Conservation (phyloP, 2,888 invertebrate genomes). For the Cerceris ruficornis region DNA sequence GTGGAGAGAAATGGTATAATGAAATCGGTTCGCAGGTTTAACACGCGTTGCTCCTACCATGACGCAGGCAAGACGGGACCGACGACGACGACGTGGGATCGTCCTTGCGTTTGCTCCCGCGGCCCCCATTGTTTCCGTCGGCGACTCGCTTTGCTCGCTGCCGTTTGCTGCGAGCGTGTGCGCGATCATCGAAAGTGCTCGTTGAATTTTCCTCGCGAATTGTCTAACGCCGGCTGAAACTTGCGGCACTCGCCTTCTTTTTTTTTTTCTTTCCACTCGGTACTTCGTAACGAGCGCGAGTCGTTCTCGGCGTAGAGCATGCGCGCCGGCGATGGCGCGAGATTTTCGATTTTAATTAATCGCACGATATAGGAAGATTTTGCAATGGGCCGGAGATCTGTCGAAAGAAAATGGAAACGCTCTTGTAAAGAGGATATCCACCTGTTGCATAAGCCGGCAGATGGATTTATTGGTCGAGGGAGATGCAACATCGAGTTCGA, state of each 20-base stretch:
- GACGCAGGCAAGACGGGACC: constrained; percentile 52
- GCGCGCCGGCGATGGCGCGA: background rate
- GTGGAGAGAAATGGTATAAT: constrained; percentile 56
- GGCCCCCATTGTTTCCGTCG: constrained; percentile 77
- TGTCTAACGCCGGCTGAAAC: constrained; percentile 22
- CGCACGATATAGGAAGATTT: constrained; percentile 28
- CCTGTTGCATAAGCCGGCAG: constrained; percentile 57
- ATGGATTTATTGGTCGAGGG: constrained; percentile 52
- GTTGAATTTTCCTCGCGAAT: constrained; percentile 66
- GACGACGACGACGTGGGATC: constrained; percentile 79
- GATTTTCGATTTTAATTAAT: constrained; percentile 41
- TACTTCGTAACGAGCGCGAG: background rate
- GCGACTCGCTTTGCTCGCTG: constrained; percentile 65
- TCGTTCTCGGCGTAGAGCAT: background rate
- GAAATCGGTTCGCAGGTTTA: constrained; percentile 54
- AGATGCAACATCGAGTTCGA: constrained; percentile 55
- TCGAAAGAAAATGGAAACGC: constrained; percentile 49
- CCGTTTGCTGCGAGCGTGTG: constrained; percentile 26
- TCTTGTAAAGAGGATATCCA: constrained; percentile 55
- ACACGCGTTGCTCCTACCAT: constrained; percentile 45
- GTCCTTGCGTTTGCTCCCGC: constrained; percentile 81
- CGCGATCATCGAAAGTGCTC: constrained; percentile 78
- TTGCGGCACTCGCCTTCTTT: background rate
- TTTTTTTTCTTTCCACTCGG: background rate
- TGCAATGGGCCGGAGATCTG: constrained; percentile 44